Base-by-base conservation (phyloP, 2,888 invertebrate species). In the Phragmatobia fuliginosa region DNA sequence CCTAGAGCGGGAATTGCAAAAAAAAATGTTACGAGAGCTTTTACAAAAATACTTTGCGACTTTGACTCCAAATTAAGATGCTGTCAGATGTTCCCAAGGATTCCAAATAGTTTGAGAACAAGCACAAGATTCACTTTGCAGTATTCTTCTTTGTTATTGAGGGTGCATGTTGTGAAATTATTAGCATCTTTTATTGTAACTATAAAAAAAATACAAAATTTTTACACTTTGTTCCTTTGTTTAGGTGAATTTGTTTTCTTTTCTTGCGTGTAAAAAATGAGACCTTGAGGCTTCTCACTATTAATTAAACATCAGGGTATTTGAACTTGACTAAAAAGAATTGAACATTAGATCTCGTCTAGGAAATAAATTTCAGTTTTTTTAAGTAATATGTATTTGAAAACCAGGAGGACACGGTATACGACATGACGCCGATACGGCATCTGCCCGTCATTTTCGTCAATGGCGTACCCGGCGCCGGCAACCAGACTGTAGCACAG, bases 381-480 rank as follows among this genome's bases (percentile, higher is more conserved):
- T n/a, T n/a, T n/a, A n/a, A n/a, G n/a, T n/a, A n/a, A n/a, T 45
- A 25, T 49, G 32, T 64, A 1, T 28, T 31, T 5, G 4, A 10
- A 11, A 38, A 31, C 10, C 75, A 85, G 86, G 83, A 85, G 67
- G 91, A 90, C 31, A 77, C 81, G 73, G 79, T 85, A 58, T 95
- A 95, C 85, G 95, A 95, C 75, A 95, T 95, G 95, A 79, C 91
- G 1, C 94, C 94, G 0, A 93, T 95, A 70, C 87, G 90, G 36
- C 90, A 95, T 73, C 82, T 93, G 56, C 95, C 95, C 1, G 94
- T 95, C 16, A 93, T 95, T 73, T 95, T 95, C 81, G 95, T 95
- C 73, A 94, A 94, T 77, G 95, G 95, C 0, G 94, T 95, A 0
- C 95, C 95, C 0, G 95, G 95, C 1, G 95, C 95, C 0, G 95